These are phyloP conservation scores for Lates calcarifer DNA, from an alignment of 2,113 vertebrate species.

Conservation along the genomic window DNA sequence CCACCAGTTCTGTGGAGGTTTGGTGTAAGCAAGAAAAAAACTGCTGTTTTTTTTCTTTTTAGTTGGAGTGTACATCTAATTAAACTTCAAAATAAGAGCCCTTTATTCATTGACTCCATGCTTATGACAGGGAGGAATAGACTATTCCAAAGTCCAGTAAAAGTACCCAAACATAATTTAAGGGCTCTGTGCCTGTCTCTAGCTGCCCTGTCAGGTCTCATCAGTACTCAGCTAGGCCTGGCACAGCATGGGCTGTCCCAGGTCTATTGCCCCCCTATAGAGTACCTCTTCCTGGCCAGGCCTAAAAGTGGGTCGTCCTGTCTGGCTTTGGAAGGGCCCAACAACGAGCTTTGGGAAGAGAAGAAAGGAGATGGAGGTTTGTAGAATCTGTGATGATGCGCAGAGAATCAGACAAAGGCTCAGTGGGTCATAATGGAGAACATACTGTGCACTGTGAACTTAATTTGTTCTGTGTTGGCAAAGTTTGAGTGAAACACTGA, in stretches of 20 bases:
- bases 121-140: not conserved
- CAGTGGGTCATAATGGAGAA: constrained; percentile 14
- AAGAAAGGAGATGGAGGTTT: constrained; percentile 23
- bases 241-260: constrained; percentile 69
- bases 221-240: constrained; percentile 64
- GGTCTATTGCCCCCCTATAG: constrained; percentile 57
- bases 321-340: constrained; percentile 62
- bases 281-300: constrained; percentile 43
- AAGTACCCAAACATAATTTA: constrained; percentile 45
- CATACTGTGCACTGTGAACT: not conserved
- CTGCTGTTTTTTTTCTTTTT: not conserved
- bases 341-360: constrained; percentile 6
- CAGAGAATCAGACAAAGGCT: constrained; percentile 52
- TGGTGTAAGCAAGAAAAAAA: not conserved
- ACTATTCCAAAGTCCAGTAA: constrained; percentile 22
- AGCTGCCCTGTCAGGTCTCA: constrained; percentile 77
- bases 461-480: not conserved
- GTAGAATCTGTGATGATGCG: constrained; percentile 13
- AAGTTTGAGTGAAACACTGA: constrained; percentile 5
- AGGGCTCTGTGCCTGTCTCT: constrained; percentile 39
- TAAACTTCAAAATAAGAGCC: constrained; percentile 23
- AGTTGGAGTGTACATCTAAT: constrained; percentile 2
- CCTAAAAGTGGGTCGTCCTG: constrained; percentile 76
- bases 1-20: not conserved
- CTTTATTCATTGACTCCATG: not conserved